These are phyloP conservation scores for Rhinogobio ventralis DNA, from an alignment of 2,797 vertebrate genomes.

Conservation along the genomic window DNA sequence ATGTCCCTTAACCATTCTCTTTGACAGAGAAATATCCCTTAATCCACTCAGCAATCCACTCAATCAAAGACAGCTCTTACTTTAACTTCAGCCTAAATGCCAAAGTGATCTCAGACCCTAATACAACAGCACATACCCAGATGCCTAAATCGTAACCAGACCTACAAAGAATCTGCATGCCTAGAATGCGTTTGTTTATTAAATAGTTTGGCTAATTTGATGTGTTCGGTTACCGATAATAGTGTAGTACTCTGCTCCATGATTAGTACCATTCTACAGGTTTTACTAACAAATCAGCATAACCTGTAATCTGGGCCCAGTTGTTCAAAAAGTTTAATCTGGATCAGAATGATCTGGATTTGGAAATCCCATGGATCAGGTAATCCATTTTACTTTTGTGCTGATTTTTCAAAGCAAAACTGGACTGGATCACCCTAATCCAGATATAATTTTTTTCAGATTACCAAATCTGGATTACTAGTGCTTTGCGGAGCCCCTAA, in stretches of 20 bases:
- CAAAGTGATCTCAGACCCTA: not conserved
- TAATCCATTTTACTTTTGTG: too few relatives aligned
- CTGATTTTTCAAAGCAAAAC: too few relatives aligned
- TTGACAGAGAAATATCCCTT: not conserved
- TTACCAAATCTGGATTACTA: too few relatives aligned
- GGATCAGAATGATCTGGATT: too few relatives aligned
- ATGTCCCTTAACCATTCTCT: not conserved
- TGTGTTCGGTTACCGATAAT: not conserved
- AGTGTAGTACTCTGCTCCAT: not conserved
- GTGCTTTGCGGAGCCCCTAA: too few relatives aligned
- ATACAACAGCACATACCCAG: not conserved
- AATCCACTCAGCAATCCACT: too few relatives aligned
- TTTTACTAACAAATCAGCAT: not conserved
- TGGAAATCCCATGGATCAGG: too few relatives aligned
- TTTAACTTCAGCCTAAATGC: not conserved
- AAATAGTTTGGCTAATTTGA: not conserved
- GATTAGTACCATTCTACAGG: not conserved
- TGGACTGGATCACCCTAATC: too few relatives aligned
- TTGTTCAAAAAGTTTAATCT: too few relatives aligned
- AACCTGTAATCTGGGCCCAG: not conserved
- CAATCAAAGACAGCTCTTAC: not conserved
- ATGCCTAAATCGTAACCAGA: not conserved
- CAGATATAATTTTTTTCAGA: too few relatives aligned
- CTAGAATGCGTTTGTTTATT: not conserved
- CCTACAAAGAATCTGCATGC: constrained; percentile 2